Evolutionary conservation across 1,140 invertebrate species (phyloP), one percentile per base, ranked within the genome.

Genomic region (Drosophila funebris): DNA sequence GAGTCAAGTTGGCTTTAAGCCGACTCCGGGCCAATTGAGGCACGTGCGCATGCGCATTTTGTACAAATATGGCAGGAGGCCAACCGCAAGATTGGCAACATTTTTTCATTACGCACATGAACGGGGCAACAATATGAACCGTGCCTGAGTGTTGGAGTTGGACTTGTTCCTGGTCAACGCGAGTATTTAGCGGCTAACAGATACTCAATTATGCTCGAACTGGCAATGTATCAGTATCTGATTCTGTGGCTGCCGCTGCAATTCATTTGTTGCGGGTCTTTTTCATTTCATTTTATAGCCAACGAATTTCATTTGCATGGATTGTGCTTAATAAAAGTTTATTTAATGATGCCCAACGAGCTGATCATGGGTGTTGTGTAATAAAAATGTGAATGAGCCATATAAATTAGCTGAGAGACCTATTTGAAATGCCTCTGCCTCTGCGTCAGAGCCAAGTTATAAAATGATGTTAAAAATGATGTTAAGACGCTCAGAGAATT

Each of bases 21-120:
- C 72, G 8, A 85, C 70, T 77, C 58, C 64, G 29, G 72, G 58
- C 58, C 72, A 78, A 75, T n/a, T 48, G 72, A 74, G 76, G 76
- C 76, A 78, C 76, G 76, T 72, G 76, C 76, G 76, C 76, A 66
- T 74, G 72, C 39, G 70, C 74, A 62, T 73, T 69, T 73, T 44
- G 56, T 73, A 69, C 74, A 68, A 73, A 78, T 75, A 78, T 78
- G 76, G 75, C 75, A 56, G 63, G 62, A 37, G 53, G 68, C 73
- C 68, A 80, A 52, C 77, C 68, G 63, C 67, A 76, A 83, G 58
- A 37, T 43, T 33, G 69, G 1, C 61, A 57, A 56, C 61, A 57
- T 66, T 57, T 71, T 37, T 57, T 50, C 61, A 66, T 57, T 66
- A 71, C 70, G 62, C 70, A 73, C 69, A 27, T 64, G 68, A 24